Evolutionary conservation across 53 echinoderm and acorn worm genomes (phyloP), one percentile per base, ranked within the genome.

Genomic region (Mesocentrotus franciscanus): DNA sequence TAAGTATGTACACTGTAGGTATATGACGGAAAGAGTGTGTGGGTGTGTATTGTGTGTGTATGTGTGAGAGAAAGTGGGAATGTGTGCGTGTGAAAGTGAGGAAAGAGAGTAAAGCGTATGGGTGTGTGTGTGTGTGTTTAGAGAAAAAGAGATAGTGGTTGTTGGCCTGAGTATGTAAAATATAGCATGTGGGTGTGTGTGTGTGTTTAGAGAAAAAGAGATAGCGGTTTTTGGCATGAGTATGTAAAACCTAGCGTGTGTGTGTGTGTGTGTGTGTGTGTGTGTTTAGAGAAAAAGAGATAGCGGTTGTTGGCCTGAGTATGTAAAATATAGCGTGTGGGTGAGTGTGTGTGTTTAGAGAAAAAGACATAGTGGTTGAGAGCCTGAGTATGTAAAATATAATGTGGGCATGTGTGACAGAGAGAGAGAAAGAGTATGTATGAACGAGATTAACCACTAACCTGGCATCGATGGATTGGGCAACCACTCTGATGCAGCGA

Each of bases 401-500:
- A n/a, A 10, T 27, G 10, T 72, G 29, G n/a, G 29, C 24, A 24
- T 29, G 0, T 62, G 62, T 62, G 30, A 8, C 1, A 4, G 35
- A 26, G 10, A 24, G 59, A 56, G 10, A 4, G 56, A 49, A 49
- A 49, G 49, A 49, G 49, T 5, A 5, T 49, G 49, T 49, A n/a
- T n/a, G n/a, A n/a, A n/a, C n/a, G n/a, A 14, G 58, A 13, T 55
- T 30, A 60, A 60, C 60, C 90, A 91, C 85, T 94, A 72, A 99
- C 99, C 99, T 97, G 32, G 97, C 97, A 98, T 99, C 99, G 55
- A 98, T 97, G 10, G 97, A 96, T 74, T 97, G 98, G 17, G 99
- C 97, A 18, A 98, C 95, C 33, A 99, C 97, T 93, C 98, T 95
- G 70, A 99, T 90, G 94, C 98, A 99, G 59, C 96, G 95, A 56